A percentile compares a stretch with the other conserved stretches of the same genome.
phyloP scores from a whole-genome alignment of 2,888 invertebrate species.

The Drosophila tanythrix region DNA sequence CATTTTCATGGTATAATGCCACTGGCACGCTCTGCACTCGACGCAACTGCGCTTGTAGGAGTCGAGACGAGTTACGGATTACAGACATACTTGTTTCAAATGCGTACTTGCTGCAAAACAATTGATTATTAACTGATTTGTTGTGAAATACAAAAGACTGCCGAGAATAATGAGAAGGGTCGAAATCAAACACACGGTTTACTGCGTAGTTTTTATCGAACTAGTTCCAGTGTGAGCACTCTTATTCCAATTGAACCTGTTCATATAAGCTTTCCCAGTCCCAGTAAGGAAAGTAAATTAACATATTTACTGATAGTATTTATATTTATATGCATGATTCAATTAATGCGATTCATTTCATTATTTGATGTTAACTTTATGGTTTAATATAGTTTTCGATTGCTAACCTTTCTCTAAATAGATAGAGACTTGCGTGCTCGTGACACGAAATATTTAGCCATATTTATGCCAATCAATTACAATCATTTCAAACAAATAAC shows the following conservation, averaged over 20 bases:
- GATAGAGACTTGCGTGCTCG: neutral
- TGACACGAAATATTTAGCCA: neutral
- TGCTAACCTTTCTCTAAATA: neutral
- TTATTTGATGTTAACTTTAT: slow-evolving; percentile 1
- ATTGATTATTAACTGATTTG: slow-evolving; percentile 28
- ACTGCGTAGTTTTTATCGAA: slow-evolving; percentile 54
- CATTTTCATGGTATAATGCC: slow-evolving; percentile 91
- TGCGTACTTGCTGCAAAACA: slow-evolving; percentile 23
- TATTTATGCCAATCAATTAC: neutral
- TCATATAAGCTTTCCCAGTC: slow-evolving; percentile 2
- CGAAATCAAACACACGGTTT: slow-evolving; percentile 26
- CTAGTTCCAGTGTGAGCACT: slow-evolving; percentile 13
- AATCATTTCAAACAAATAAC: neutral
- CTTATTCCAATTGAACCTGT: neutral
- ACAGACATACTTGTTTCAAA: slow-evolving; percentile 77
- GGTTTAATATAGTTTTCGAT: neutral
- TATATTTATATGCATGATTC: neutral
- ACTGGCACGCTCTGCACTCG: slow-evolving; percentile 86
- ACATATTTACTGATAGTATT: neutral
- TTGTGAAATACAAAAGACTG: slow-evolving; percentile 67
- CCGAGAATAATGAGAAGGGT: slow-evolving; percentile 16
- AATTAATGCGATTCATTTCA: slow-evolving; percentile 2
- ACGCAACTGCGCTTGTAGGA: slow-evolving; percentile 78
- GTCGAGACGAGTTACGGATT: slow-evolving; percentile 76
- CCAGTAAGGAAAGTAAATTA: neutral